Conservation (phyloP, 2,113 vertebrate genomes). For the Thamnophis sirtalis region DNA sequence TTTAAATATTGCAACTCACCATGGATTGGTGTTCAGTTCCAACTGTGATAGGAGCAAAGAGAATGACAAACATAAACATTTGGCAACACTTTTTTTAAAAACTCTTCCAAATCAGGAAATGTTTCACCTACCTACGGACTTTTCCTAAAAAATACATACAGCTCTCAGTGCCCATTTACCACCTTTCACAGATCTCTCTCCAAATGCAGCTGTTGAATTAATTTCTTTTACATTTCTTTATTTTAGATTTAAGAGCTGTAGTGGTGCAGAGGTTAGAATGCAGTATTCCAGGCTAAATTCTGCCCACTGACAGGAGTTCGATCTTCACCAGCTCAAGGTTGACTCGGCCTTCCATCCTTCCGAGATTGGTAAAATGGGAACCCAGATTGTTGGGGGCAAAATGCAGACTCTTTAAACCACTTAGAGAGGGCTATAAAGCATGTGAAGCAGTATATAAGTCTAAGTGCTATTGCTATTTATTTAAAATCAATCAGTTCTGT, state of each 20-base stretch:
- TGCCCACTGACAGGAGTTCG: neutral
- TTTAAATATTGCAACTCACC: neutral
- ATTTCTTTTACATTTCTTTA: neutral
- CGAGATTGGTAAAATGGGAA: too few relatives aligned
- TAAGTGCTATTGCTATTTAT: neutral
- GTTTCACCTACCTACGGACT: neutral
- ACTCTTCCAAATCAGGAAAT: neutral
- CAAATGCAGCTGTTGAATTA: neutral
- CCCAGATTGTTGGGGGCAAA: neutral
- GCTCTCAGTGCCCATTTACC: neutral
- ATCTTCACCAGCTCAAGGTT: too few relatives aligned
- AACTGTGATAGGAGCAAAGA: neutral
- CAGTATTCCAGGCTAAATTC: neutral
- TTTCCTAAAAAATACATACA: neutral
- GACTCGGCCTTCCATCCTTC: too few relatives aligned
- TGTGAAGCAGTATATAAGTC: neutral
- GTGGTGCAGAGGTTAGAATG: neutral
- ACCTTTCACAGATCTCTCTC: neutral
- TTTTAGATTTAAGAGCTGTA: neutral
- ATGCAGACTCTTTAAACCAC: neutral
- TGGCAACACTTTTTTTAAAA: neutral
- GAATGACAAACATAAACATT: neutral
- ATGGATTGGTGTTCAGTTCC: neutral
- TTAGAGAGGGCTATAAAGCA: neutral
- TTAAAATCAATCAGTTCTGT: neutral